These are phyloP conservation scores for Acipenser oxyrinchus DNA, from an alignment of 2,797 vertebrate species.

Conservation along the genomic window DNA sequence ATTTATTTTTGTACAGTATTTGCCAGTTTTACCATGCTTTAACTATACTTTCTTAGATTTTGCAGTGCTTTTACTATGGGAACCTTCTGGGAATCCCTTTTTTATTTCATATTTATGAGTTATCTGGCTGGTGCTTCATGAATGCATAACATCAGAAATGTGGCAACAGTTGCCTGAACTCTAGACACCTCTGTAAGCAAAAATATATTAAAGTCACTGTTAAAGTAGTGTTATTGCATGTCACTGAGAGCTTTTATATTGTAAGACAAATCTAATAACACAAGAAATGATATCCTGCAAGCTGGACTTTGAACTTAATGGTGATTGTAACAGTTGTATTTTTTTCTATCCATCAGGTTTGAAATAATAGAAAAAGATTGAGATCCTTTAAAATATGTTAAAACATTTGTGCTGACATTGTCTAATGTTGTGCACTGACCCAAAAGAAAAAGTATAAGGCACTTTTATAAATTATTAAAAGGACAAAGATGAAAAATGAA, in stretches of 20 bases:
- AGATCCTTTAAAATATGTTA: background rate
- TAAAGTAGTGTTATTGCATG: slow-evolving; percentile 16
- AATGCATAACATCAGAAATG: slow-evolving; percentile 18
- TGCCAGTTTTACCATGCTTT: no score
- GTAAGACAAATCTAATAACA: slow-evolving; percentile 17
- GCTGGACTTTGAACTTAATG: slow-evolving; percentile 12
- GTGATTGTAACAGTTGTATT: slow-evolving; percentile 6
- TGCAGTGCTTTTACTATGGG: slow-evolving; percentile 1
- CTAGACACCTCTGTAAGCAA: slow-evolving; percentile 18
- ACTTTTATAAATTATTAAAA: background rate
- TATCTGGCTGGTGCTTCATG: slow-evolving; percentile 15
- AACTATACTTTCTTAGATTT: no score
- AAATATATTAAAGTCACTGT: slow-evolving; percentile 18
- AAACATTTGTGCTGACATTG: slow-evolving; percentile 4
- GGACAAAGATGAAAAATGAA: background rate
- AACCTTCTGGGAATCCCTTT: slow-evolving; percentile 12
- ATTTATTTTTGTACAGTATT: no score
- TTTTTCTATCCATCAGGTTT: background rate
- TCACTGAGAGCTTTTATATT: slow-evolving; percentile 10
- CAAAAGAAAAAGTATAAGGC: background rate
- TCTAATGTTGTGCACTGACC: background rate
- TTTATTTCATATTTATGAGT: slow-evolving; percentile 19
- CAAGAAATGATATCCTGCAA: background rate
- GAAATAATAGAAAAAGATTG: slow-evolving; percentile 12
- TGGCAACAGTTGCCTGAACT: slow-evolving; percentile 20